Conservation (phyloP, 2,113 vertebrate species). For the Brachyistius frenatus region DNA sequence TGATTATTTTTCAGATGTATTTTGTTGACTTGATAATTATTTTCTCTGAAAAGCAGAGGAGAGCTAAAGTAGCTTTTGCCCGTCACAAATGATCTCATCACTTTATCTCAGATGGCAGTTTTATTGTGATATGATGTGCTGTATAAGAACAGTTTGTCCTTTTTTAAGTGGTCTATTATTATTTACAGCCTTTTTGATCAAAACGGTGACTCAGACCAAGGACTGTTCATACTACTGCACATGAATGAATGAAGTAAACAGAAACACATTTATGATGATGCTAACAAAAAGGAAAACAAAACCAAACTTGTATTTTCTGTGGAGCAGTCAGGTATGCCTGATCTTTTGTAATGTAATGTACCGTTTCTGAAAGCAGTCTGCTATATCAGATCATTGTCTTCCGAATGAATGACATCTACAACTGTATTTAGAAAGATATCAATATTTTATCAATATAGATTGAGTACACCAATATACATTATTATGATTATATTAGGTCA, state of each 20-base stretch:
- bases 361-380: neutral
- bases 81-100: neutral
- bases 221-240: neutral
- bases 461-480: neutral
- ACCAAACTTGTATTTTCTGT: neutral
- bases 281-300: neutral
- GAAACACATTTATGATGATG: neutral
- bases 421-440: neutral
- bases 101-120: neutral
- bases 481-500: too few relatives aligned
- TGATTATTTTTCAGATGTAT: neutral
- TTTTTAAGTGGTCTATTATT: neutral
- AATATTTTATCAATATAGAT: neutral
- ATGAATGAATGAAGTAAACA: neutral
- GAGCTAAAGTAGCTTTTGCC: neutral
- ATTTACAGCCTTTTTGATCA: neutral
- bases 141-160: neutral
- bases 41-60: neutral
- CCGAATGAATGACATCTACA: neutral
- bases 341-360: neutral
- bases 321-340: neutral
- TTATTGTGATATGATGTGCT: neutral
- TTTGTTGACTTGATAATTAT: neutral
- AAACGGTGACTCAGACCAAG: neutral
- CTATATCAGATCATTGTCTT: neutral